Percentiles rank a stretch among this genome's conserved stretches.
Evolutionary conservation across 2,888 invertebrate species (phyloP).

Genomic region (Tholera decimalis): DNA sequence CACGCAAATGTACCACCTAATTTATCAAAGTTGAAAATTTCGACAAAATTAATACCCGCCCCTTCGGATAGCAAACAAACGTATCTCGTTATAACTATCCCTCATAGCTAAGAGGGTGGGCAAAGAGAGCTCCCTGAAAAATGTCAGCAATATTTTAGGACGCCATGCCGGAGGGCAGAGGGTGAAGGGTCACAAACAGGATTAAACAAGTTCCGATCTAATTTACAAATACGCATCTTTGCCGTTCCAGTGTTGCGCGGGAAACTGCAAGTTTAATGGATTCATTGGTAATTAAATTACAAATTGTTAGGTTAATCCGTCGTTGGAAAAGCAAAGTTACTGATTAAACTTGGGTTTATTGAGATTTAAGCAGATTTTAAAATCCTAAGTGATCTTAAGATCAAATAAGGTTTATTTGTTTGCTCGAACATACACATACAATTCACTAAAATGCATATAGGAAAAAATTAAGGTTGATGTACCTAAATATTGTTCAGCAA

Average conservation of each 20-base stretch:
- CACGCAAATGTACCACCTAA: constrained; percentile 38
- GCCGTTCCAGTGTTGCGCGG: constrained; percentile 10
- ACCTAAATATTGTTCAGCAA: no score
- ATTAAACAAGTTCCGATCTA: constrained; percentile 78
- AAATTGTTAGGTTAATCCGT: constrained; percentile 36
- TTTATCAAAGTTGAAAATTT: constrained; percentile 54
- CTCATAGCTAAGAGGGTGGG: constrained; percentile 57
- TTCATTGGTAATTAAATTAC: constrained; percentile 45
- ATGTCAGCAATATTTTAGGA: constrained; percentile 83
- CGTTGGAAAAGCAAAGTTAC: constrained; percentile 1
- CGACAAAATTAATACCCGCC: constrained; percentile 64
- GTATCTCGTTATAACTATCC: constrained; percentile 75
- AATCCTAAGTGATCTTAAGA: background rate
- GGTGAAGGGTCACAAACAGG: constrained; percentile 66
- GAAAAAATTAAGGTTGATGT: no score
- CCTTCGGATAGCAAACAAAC: constrained; percentile 61
- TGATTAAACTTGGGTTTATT: background rate
- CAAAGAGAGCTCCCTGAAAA: constrained; percentile 77
- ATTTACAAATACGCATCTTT: constrained; percentile 72
- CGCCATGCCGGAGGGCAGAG: constrained; percentile 66
- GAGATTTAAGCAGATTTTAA: constrained; percentile 5
- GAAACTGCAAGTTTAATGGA: constrained; percentile 29
- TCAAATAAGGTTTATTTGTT: no score
- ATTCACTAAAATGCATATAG: no score
- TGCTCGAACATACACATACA: no score